phyloP scores from a whole-genome alignment of 2,797 vertebrate genomes.

The Hyperoplus lanceolatus region DNA sequence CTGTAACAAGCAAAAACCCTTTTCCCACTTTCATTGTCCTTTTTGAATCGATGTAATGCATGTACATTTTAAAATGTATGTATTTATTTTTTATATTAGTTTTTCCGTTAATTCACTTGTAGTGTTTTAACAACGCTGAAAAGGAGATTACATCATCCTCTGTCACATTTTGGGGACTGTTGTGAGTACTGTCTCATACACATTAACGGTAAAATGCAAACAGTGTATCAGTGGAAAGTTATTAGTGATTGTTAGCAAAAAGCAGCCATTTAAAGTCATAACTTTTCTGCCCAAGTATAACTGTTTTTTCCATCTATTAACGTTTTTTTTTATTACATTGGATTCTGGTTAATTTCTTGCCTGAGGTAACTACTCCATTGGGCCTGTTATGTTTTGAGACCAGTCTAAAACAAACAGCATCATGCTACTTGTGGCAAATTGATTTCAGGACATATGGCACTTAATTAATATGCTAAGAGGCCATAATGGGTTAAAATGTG shows the following conservation, averaged over 20 bases:
- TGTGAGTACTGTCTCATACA: slow-evolving; percentile 16
- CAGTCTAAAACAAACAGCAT: neutral
- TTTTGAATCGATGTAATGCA: neutral
- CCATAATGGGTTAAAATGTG: neutral
- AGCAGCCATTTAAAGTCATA: neutral
- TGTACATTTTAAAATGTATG: neutral
- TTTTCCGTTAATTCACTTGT: neutral
- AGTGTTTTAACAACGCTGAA: neutral
- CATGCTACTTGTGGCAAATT: neutral
- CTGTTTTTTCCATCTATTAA: neutral
- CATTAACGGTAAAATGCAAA: slow-evolving; percentile 13
- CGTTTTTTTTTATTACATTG: neutral
- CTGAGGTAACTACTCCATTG: neutral
- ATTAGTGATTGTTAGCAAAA: neutral
- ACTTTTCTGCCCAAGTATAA: neutral
- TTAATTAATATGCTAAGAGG: neutral
- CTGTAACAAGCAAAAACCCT: neutral
- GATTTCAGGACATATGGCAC: neutral
- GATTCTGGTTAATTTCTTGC: neutral
- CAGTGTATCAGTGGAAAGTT: neutral
- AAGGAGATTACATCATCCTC: slow-evolving; percentile 11
- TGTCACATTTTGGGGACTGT: slow-evolving; percentile 20
- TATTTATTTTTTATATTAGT: neutral
- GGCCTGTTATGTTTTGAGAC: neutral
- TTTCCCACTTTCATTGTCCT: neutral